A percentile compares a stretch with the other conserved stretches of the same genome.
These are phyloP conservation scores for Dunckerocampus dactyliophorus DNA, from an alignment of 2,113 vertebrate species.

Conservation along the genomic window DNA sequence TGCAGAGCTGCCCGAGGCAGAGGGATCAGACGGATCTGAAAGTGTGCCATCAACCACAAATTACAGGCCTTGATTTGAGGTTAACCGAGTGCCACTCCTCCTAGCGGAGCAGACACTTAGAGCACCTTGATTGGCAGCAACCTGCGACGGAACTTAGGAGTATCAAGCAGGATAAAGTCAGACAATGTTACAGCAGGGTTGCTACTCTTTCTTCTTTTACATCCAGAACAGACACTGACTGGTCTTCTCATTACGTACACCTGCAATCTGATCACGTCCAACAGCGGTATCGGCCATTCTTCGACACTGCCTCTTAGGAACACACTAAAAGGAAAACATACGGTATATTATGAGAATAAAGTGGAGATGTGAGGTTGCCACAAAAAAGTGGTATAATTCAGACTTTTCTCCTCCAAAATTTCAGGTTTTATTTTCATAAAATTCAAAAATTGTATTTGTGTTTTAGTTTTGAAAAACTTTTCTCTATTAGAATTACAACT, in stretches of 20 bases:
- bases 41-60: slow-evolving; percentile 81
- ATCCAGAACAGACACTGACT: not conserved
- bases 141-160: slow-evolving; percentile 50
- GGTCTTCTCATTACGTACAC: not conserved
- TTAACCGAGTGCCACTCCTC: slow-evolving; percentile 79
- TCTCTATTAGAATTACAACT: too few species aligned
- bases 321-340: not conserved
- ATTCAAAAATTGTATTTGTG: too few species aligned
- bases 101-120: slow-evolving; percentile 73
- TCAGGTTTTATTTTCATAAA: too few species aligned
- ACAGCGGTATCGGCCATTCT: too few species aligned
- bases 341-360: too few species aligned
- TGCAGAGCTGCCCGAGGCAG: slow-evolving; percentile 71
- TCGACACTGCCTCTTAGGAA: too few species aligned
- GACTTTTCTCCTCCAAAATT: too few species aligned
- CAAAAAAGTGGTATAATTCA: too few species aligned
- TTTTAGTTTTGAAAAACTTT: too few species aligned
- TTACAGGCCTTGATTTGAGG: slow-evolving; percentile 81
- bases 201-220: too few species aligned
- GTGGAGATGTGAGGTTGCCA: too few species aligned
- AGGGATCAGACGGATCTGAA: slow-evolving; percentile 78
- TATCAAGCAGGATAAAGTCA: slow-evolving; percentile 3
- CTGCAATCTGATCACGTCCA: too few species aligned
- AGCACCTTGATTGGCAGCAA: slow-evolving; percentile 69
- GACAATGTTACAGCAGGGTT: not conserved